Percentiles rank a stretch among this genome's conserved stretches.
These are phyloP conservation scores for Poecilia gillii DNA, from an alignment of 2,797 vertebrate species.

Conservation along the genomic window DNA sequence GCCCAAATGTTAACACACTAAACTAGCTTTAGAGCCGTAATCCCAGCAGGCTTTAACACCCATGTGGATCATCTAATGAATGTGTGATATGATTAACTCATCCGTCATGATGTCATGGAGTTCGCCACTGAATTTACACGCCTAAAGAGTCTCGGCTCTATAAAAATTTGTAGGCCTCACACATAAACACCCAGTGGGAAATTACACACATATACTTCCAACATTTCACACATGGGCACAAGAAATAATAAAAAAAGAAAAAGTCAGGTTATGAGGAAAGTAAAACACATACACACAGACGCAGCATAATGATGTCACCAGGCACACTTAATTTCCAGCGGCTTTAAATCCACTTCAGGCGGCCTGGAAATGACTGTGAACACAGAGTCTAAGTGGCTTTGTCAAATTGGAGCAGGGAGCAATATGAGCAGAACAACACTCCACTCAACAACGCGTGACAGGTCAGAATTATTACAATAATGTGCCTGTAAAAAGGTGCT, in stretches of 20 bases:
- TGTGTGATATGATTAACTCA: slow-evolving; percentile 75
- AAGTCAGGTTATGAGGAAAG: slow-evolving; percentile 13
- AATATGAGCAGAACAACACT: slow-evolving; percentile 58
- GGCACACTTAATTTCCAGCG: slow-evolving; percentile 59
- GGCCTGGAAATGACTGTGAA: slow-evolving; percentile 63
- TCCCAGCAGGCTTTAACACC: slow-evolving; percentile 44
- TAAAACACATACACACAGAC: slow-evolving; percentile 22
- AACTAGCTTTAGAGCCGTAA: slow-evolving; percentile 16
- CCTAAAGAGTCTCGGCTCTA: slow-evolving; percentile 55
- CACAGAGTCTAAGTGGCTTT: slow-evolving; percentile 60
- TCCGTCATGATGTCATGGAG: slow-evolving; percentile 76
- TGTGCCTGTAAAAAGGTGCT: slow-evolving; percentile 54
- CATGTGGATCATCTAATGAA: slow-evolving; percentile 70
- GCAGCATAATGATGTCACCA: slow-evolving; percentile 63
- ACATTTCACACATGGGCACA: slow-evolving; percentile 17
- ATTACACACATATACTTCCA: slow-evolving; percentile 6
- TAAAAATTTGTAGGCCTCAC: slow-evolving; percentile 45
- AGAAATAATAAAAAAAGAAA: slow-evolving; percentile 13
- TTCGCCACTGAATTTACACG: slow-evolving; percentile 58
- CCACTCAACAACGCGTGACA: slow-evolving; percentile 50
- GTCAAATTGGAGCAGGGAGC: slow-evolving; percentile 64
- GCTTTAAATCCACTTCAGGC: slow-evolving; percentile 71
- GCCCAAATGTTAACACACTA: slow-evolving; percentile 18
- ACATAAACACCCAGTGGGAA: slow-evolving; percentile 18
- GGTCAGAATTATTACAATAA: slow-evolving; percentile 61